A percentile compares a stretch with the other conserved stretches of the same genome.
These are phyloP conservation scores for Tangara arthus DNA, from an alignment of 2,797 vertebrate genomes.

Conservation along the genomic window DNA sequence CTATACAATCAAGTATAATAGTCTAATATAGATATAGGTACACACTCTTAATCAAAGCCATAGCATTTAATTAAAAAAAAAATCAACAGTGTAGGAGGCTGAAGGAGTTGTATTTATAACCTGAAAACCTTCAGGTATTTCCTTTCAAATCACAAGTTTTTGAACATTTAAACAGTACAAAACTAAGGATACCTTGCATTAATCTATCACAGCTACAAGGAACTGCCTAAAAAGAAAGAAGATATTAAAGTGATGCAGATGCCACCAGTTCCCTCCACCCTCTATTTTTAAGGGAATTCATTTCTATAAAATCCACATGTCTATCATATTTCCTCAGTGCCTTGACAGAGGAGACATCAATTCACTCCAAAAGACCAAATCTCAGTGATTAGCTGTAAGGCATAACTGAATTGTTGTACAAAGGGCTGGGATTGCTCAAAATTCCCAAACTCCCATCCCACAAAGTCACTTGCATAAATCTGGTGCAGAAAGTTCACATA, in stretches of 20 bases:
- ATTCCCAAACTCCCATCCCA: background rate
- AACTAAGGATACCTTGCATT: background rate
- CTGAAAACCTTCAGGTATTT: background rate
- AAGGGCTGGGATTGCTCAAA: background rate
- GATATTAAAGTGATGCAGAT: background rate
- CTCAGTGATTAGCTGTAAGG: background rate
- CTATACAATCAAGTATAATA: background rate
- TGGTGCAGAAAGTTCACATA: background rate
- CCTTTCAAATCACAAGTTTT: conserved; percentile 24
- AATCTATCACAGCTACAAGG: conserved; percentile 17
- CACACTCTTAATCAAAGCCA: background rate
- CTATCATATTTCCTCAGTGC: background rate
- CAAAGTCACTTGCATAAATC: background rate
- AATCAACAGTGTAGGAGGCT: background rate
- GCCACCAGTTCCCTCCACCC: background rate
- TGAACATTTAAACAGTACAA: background rate
- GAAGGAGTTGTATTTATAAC: background rate
- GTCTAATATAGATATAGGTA: background rate
- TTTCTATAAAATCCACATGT: background rate
- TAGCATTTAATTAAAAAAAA: background rate
- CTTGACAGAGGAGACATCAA: background rate
- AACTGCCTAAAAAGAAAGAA: conserved; percentile 39
- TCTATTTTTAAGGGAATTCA: background rate
- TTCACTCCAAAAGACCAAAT: background rate
- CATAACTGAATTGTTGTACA: background rate